Percentiles rank a stretch among this genome's conserved stretches.
Evolutionary conservation across 2,797 vertebrate species (phyloP).

Genomic region (Poeciliopsis infans): DNA sequence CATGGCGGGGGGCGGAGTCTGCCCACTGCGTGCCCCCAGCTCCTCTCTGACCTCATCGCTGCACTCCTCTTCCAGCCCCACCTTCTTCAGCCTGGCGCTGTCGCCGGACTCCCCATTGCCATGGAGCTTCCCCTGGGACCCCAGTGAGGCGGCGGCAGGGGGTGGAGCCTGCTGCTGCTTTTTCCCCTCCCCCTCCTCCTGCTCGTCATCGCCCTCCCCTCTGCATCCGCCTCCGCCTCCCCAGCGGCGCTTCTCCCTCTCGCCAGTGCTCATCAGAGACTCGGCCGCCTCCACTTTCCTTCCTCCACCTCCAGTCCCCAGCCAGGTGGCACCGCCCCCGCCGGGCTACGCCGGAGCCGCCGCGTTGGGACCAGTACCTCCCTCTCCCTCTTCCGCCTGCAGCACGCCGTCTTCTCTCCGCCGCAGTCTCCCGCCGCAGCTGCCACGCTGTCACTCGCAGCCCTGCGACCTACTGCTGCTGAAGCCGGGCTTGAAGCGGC

Average conservation of each 20-base stretch:
- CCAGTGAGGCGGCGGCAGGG: constrained; percentile 71
- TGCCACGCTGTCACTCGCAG: constrained; percentile 92
- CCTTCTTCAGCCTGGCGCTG: constrained; percentile 90
- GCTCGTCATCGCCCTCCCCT: constrained; percentile 81
- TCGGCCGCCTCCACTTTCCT: constrained; percentile 83
- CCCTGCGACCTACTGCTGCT: constrained; percentile 91
- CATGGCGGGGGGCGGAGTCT: constrained; percentile 80
- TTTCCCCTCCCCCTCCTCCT: constrained; percentile 83
- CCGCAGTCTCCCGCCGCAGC: constrained; percentile 84
- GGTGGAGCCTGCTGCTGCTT: constrained; percentile 83
- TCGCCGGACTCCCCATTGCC: constrained; percentile 86
- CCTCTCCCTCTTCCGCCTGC: constrained; percentile 87
- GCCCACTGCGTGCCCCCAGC: constrained; percentile 85
- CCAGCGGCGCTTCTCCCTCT: constrained; percentile 90
- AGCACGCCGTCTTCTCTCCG: constrained; percentile 86
- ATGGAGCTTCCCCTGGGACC: constrained; percentile 85
- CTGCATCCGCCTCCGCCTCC: constrained; percentile 83
- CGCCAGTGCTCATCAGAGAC: constrained; percentile 89
- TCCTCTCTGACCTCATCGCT: constrained; percentile 88
- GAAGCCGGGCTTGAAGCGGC: constrained; percentile 87
- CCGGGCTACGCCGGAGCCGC: constrained; percentile 30
- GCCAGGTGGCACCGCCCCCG: constrained; percentile 75
- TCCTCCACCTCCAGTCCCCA: constrained; percentile 75
- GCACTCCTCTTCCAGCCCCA: constrained; percentile 87
- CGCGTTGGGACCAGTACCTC: constrained; percentile 69